Conservation (phyloP, 2,888 invertebrate genomes). For the Ceramica pisi region DNA sequence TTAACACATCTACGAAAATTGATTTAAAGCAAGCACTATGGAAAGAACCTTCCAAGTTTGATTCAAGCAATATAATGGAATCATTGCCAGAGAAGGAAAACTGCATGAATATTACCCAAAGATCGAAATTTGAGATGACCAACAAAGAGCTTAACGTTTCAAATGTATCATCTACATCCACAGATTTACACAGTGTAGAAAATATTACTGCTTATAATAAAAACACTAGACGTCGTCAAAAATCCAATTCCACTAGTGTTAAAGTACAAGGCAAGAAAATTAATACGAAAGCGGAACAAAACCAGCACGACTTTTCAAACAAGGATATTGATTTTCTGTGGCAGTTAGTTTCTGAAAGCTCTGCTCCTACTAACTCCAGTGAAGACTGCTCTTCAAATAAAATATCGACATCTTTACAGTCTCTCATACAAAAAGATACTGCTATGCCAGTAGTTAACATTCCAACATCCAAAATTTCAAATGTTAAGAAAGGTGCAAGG, state of each 20-base stretch:
- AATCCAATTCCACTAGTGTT: slow-evolving; percentile 70
- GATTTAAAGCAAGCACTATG: slow-evolving; percentile 86
- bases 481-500: slow-evolving; percentile 82
- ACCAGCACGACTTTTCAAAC: slow-evolving; percentile 81
- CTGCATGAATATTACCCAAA: slow-evolving; percentile 74
- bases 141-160: slow-evolving; percentile 75
- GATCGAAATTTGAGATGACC: slow-evolving; percentile 76
- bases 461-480: slow-evolving; percentile 78
- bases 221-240: slow-evolving; percentile 77
- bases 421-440: slow-evolving; percentile 86
- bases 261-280: slow-evolving; percentile 78
- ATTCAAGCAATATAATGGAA: slow-evolving; percentile 86
- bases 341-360: slow-evolving; percentile 86
- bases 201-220: slow-evolving; percentile 70
- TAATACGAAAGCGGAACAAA: slow-evolving; percentile 76
- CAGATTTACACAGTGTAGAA: slow-evolving; percentile 65
- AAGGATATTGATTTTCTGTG: slow-evolving; percentile 86
- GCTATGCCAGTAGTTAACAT: slow-evolving; percentile 70
- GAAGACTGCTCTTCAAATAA: slow-evolving; percentile 82
- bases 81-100: slow-evolving; percentile 86
- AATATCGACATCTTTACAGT: slow-evolving; percentile 86
- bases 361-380: slow-evolving; percentile 74
- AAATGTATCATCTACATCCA: slow-evolving; percentile 63
- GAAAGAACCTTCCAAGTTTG: slow-evolving; percentile 88
- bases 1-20: slow-evolving; percentile 78